phyloP scores from a whole-genome alignment of 2,888 invertebrate species.

The Megamerina dolium region DNA sequence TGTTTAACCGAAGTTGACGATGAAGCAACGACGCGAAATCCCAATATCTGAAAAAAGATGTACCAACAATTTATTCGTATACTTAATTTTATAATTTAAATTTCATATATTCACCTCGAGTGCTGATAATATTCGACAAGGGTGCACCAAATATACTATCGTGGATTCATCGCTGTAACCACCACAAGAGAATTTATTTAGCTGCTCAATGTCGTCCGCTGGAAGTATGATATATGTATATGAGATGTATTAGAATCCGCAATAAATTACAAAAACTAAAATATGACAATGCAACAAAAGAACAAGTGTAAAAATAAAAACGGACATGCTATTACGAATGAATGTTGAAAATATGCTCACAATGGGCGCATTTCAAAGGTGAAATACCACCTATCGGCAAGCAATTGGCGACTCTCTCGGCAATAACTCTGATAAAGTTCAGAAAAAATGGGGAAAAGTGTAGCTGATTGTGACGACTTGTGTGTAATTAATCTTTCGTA shows the following conservation, averaged over 20 bases:
- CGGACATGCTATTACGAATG: neutral
- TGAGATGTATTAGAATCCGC: too few species aligned
- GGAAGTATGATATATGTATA: slow-evolving; percentile 34
- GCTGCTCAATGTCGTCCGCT: slow-evolving; percentile 76
- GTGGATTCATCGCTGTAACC: slow-evolving; percentile 80
- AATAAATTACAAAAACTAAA: slow-evolving; percentile 14
- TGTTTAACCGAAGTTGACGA: slow-evolving; percentile 80
- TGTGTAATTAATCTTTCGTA: too few species aligned
- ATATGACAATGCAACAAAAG: slow-evolving; percentile 8
- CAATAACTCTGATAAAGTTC: too few species aligned
- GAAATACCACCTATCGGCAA: neutral
- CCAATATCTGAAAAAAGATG: slow-evolving; percentile 57
- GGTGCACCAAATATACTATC: slow-evolving; percentile 80
- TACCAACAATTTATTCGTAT: neutral
- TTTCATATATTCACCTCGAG: slow-evolving; percentile 57
- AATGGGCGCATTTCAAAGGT: neutral
- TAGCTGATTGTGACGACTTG: too few species aligned
- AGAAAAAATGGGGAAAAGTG: too few species aligned
- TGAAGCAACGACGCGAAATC: slow-evolving; percentile 82
- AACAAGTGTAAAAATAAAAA: neutral
- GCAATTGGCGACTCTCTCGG: too few species aligned
- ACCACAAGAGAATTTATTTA: slow-evolving; percentile 75
- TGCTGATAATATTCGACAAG: slow-evolving; percentile 79
- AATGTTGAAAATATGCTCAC: neutral
- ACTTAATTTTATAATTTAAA: neutral